A percentile compares a stretch with the other conserved stretches of the same genome.
Conservation (phyloP, 2,888 invertebrate species). For the Dasypolia templi region DNA sequence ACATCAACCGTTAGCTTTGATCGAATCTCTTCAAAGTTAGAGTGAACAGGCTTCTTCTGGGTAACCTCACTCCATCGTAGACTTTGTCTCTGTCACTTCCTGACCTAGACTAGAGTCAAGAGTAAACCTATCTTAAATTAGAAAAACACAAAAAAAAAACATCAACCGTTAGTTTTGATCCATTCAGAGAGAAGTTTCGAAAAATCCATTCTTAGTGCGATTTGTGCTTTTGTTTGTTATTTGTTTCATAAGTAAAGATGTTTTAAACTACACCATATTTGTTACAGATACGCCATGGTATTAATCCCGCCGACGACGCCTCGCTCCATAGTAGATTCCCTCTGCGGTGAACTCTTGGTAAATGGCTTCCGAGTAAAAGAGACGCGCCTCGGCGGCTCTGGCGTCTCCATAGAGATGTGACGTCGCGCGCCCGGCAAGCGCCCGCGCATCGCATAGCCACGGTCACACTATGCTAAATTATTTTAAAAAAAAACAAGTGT, state of each 20-base stretch:
- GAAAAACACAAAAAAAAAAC: too few relatives aligned
- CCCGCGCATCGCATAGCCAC: constrained; percentile 56
- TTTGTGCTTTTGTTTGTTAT: background rate
- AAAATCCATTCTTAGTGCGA: background rate
- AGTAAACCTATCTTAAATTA: too few relatives aligned
- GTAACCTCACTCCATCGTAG: too few relatives aligned
- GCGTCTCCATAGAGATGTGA: constrained; percentile 89
- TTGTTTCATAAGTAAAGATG: background rate
- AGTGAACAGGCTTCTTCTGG: too few relatives aligned
- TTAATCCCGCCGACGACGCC: constrained; percentile 83
- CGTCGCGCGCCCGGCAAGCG: constrained; percentile 69
- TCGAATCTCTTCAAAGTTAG: too few relatives aligned
- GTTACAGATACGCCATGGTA: constrained; percentile 87
- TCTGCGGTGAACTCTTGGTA: constrained; percentile 84
- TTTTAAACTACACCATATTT: constrained; percentile 1
- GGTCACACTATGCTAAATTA: constrained; percentile 50
- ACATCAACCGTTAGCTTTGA: too few relatives aligned
- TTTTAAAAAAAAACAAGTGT: constrained; percentile 42
- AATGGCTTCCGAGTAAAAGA: constrained; percentile 90
- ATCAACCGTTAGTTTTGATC: background rate
- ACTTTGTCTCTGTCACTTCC: too few relatives aligned
- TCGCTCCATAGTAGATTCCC: constrained; percentile 78
- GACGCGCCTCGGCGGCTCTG: constrained; percentile 91
- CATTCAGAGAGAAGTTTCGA: background rate
- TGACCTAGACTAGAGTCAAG: too few relatives aligned